A percentile compares a stretch with the other conserved stretches of the same genome.
phyloP scores from a whole-genome alignment of 64 coral and sea anemone species.

The Trachythela sp. region DNA sequence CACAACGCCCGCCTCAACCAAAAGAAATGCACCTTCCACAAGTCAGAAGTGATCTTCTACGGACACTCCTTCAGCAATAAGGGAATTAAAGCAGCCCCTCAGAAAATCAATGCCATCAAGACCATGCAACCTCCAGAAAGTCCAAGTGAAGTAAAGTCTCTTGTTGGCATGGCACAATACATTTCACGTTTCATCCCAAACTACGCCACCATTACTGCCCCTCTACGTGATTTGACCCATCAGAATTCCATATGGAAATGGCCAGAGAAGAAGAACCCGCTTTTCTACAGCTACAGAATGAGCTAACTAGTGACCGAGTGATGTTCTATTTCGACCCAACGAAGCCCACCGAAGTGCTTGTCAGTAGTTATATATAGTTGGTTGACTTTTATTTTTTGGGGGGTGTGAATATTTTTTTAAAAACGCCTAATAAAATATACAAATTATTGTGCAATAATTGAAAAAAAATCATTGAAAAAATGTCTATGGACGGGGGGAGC shows the following conservation, averaged over 20 bases:
- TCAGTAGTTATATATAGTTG: no score
- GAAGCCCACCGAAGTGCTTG: conserved; percentile 43
- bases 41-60: conserved; percentile 47
- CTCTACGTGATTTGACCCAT: conserved; percentile 11
- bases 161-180: conserved; percentile 57
- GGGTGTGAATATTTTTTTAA: no score
- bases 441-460: no score
- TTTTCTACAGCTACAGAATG: conserved; percentile 41
- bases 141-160: conserved; percentile 40
- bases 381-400: no score
- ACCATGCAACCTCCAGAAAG: conserved; percentile 18
- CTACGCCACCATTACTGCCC: conserved; percentile 36
- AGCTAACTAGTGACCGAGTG: conserved; percentile 43
- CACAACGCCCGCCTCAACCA: conserved; percentile 48
- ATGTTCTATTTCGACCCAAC: conserved; percentile 62
- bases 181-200: conserved; percentile 49
- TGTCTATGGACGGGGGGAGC: no score
- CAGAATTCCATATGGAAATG: conserved; percentile 41
- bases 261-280: conserved; percentile 43
- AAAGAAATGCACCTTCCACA: conserved; percentile 55
- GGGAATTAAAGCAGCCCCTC: conserved; percentile 39
- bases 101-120: conserved; percentile 59
- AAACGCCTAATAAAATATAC: no score
- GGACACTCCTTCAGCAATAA: conserved; percentile 45
- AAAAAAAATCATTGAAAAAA: no score